Percentiles rank a stretch among this genome's conserved stretches.
Evolutionary conservation across 2,888 invertebrate species (phyloP).

Genomic region (Noctuana brunneofusca): DNA sequence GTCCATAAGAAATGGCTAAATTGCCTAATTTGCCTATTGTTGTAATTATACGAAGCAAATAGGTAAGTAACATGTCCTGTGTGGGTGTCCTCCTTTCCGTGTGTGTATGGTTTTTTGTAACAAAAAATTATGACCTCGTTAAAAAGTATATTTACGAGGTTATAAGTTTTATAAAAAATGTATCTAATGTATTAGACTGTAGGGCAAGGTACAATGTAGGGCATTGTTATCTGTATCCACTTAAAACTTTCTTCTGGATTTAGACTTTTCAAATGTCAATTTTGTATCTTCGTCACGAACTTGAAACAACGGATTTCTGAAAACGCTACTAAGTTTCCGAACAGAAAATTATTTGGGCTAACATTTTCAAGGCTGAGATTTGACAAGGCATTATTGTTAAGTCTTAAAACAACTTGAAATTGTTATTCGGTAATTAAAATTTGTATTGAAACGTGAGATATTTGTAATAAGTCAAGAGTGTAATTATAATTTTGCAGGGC

Average conservation of each 20-base stretch:
- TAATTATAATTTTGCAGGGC: not conserved
- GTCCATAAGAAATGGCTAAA: too few relatives aligned
- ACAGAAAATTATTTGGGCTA: not conserved
- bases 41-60: too few relatives aligned
- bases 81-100: too few relatives aligned
- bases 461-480: not conserved
- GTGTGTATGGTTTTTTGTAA: too few relatives aligned
- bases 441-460: conserved; percentile 1
- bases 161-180: too few relatives aligned
- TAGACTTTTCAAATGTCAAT: not conserved
- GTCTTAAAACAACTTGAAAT: not conserved
- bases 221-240: conserved; percentile 2
- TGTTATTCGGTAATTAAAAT: conserved; percentile 1
- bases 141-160: too few relatives aligned
- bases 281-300: not conserved
- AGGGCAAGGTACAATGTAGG: too few relatives aligned
- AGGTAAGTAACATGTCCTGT: too few relatives aligned
- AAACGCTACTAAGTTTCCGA: not conserved
- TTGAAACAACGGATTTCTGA: not conserved
- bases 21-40: too few relatives aligned
- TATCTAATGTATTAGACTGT: too few relatives aligned
- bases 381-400: not conserved
- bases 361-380: not conserved
- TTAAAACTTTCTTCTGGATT: not conserved
- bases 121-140: too few relatives aligned